phyloP scores from a whole-genome alignment of 37 sponge, comb jelly and placozoan genomes.

The Cliona cf. orientalis region DNA sequence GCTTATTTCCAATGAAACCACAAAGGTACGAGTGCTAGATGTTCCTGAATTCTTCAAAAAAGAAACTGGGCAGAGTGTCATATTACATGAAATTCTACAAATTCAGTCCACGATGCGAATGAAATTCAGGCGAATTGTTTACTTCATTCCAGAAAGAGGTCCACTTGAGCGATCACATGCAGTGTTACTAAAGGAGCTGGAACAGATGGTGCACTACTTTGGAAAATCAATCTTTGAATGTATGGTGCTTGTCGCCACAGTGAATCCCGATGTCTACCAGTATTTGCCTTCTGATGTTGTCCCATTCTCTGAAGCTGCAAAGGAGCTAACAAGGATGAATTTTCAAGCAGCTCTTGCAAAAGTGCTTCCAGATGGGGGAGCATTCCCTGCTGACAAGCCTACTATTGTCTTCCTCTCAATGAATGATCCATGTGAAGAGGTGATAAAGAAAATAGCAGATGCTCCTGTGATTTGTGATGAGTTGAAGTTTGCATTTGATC shows the following conservation, averaged over 20 bases:
- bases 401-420: too few relatives aligned
- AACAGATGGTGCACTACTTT: slow-evolving; percentile 3
- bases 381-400: not conserved
- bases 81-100: not conserved
- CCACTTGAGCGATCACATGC: not conserved
- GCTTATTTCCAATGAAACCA: slow-evolving; percentile 11
- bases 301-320: not conserved
- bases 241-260: slow-evolving; percentile 34
- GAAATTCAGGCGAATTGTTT: slow-evolving; percentile 2
- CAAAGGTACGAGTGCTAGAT: slow-evolving; percentile 9
- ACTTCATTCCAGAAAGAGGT: slow-evolving; percentile 26
- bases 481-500: too few relatives aligned
- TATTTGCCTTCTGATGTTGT: not conserved
- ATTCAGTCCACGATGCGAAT: not conserved
- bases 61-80: not conserved
- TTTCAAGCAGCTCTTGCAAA: not conserved
- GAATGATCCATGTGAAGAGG: too few relatives aligned
- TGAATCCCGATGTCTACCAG: not conserved
- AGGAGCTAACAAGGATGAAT: not conserved
- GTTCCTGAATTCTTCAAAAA: not conserved
- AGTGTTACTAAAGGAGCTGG: not conserved
- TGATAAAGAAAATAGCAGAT: too few relatives aligned
- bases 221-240: slow-evolving; percentile 21
- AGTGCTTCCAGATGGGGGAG: not conserved
- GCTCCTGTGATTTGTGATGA: too few relatives aligned